Percentiles rank a stretch among this genome's conserved stretches.
Conservation (phyloP, 2,888 invertebrate genomes). For the Seira sanloemensis region DNA sequence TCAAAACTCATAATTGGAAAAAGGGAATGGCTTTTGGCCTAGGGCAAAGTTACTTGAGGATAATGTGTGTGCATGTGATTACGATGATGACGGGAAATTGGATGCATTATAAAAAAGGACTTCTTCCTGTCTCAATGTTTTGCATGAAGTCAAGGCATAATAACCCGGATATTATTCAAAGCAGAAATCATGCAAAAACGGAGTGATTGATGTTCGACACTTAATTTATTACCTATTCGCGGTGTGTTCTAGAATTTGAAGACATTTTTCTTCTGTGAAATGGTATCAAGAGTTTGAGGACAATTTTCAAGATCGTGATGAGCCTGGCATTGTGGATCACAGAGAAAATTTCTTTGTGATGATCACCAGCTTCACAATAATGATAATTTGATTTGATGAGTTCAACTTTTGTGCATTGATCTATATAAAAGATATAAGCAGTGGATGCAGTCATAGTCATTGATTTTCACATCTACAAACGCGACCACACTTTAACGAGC, state of each 20-base stretch:
- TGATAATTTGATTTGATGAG: slow-evolving; percentile 58
- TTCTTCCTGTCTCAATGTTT: slow-evolving; percentile 7
- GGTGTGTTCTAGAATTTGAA: background rate
- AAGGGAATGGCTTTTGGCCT: slow-evolving; percentile 25
- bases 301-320: slow-evolving; percentile 37
- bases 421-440: slow-evolving; percentile 32
- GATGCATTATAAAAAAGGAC: slow-evolving; percentile 24
- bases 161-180: slow-evolving; percentile 35
- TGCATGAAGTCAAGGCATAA: slow-evolving; percentile 23
- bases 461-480: background rate
- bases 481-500: background rate
- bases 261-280: background rate
- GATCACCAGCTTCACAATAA: slow-evolving; percentile 24
- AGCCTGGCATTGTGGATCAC: slow-evolving; percentile 3
- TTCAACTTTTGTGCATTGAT: slow-evolving; percentile 20
- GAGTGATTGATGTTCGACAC: background rate
- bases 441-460: slow-evolving; percentile 13
- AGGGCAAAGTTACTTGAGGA: slow-evolving; percentile 19
- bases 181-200: background rate
- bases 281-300: slow-evolving; percentile 25
- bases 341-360: background rate
- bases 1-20: background rate
- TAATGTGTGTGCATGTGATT: background rate
- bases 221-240: background rate
- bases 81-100: slow-evolving; percentile 28